A percentile compares a stretch with the other conserved stretches of the same genome.
Conservation (phyloP, 1,140 invertebrate species). For the Nomia melanderi region DNA sequence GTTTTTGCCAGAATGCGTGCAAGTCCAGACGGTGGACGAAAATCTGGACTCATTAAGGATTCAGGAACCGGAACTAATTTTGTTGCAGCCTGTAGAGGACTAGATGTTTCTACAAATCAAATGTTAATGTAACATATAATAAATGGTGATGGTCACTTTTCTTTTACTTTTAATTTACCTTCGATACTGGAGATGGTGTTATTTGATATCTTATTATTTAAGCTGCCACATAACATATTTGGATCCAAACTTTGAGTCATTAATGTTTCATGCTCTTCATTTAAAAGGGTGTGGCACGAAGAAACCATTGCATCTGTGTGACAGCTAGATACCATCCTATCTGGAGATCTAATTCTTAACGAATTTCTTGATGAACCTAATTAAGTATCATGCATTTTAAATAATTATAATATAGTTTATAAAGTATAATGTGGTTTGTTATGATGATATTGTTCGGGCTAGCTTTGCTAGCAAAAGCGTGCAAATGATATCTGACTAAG, state of each 20-base stretch:
- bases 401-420: conserved; percentile 34
- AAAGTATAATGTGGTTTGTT: conserved; percentile 8
- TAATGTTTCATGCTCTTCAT: conserved; percentile 76
- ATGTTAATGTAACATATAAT: conserved; percentile 13
- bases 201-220: conserved; percentile 68
- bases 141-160: neutral
- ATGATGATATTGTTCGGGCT: conserved; percentile 37
- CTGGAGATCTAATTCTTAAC: conserved; percentile 84
- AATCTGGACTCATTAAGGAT: conserved; percentile 91
- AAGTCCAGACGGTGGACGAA: conserved; percentile 82
- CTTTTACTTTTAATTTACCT: conserved; percentile 59
- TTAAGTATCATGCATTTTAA: conserved; percentile 42
- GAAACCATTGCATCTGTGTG: conserved; percentile 80
- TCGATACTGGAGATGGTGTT: conserved; percentile 66
- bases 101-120: conserved; percentile 75
- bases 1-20: conserved; percentile 74
- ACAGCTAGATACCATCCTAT: conserved; percentile 86
- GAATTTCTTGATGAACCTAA: conserved; percentile 74
- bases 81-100: conserved; percentile 89
- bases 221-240: conserved; percentile 73
- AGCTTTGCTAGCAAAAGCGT: conserved; percentile 65
- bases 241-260: conserved; percentile 87
- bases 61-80: conserved; percentile 93
- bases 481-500: conserved; percentile 62
- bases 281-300: conserved; percentile 71